These are phyloP conservation scores for Gadopsis marmoratus DNA, from an alignment of 2,797 vertebrate species.

Conservation along the genomic window DNA sequence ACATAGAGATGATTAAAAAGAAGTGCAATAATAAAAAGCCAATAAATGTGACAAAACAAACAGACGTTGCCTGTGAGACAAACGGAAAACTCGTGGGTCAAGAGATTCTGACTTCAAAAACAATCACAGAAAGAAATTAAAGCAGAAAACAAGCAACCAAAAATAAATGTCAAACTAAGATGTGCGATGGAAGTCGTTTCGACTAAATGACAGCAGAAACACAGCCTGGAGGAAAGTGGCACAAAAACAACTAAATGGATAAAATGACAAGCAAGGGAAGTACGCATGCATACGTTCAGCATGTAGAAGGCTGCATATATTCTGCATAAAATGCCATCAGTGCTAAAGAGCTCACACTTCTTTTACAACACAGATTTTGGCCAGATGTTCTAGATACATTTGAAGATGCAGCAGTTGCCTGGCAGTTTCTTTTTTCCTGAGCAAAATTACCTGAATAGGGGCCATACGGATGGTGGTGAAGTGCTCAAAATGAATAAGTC, in stretches of 20 bases:
- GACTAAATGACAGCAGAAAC: constrained; percentile 29
- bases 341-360: constrained; percentile 14
- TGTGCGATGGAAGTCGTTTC: neutral
- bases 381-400: constrained; percentile 25
- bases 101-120: constrained; percentile 19
- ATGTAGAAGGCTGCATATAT: neutral
- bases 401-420: constrained; percentile 19
- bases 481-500: constrained; percentile 58
- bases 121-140: constrained; percentile 19
- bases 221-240: constrained; percentile 14
- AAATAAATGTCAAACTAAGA: constrained; percentile 35
- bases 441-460: constrained; percentile 46
- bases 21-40: constrained; percentile 1
- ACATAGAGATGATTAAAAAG: neutral
- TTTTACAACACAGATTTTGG: constrained; percentile 1
- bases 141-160: constrained; percentile 17
- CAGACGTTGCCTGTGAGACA: neutral
- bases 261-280: constrained; percentile 16
- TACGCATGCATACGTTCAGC: neutral
- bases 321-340: constrained; percentile 29
- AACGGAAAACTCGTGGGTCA: constrained; percentile 1
- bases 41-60: neutral
- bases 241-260: constrained; percentile 30
- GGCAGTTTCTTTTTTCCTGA: neutral
- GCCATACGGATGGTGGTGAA: constrained; percentile 34